Conservation (phyloP, 2,888 invertebrate species). For the Ganaspis brasiliensis region DNA sequence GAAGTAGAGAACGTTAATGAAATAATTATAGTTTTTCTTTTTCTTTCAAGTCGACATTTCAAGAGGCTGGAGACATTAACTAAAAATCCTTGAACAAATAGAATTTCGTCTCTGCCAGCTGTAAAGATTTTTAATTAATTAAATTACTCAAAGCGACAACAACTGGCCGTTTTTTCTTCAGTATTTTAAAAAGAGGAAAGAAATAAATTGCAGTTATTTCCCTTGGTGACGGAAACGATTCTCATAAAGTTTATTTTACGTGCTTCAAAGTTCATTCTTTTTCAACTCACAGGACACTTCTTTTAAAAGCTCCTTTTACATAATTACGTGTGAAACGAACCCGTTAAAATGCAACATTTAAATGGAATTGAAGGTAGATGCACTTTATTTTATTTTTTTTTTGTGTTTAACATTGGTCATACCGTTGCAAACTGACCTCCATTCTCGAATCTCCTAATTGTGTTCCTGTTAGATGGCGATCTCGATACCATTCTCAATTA, state of each 20-base stretch:
- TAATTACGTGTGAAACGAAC: background rate
- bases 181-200: conserved; percentile 10
- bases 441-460: conserved; percentile 58
- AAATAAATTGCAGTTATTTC: conserved; percentile 19
- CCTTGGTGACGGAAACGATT: conserved; percentile 19
- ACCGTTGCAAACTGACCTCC: conserved; percentile 49
- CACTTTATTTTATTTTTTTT: background rate
- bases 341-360: background rate
- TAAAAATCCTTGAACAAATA: background rate
- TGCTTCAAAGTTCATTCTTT: conserved; percentile 40
- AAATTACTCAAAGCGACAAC: background rate
- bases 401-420: background rate
- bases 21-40: background rate
- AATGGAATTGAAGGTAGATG: conserved; percentile 44
- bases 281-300: conserved; percentile 16
- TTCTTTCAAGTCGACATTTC: background rate
- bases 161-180: background rate
- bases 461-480: conserved; percentile 63
- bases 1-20: too few species aligned
- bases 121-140: background rate
- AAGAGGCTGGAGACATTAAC: background rate
- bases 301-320: conserved; percentile 32
- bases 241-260: conserved; percentile 1
- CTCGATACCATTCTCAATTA: conserved; percentile 70
- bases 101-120: background rate